These are phyloP conservation scores for Zoanthus sociatus DNA, from an alignment of 92 coral and sea anemone species.

Conservation along the genomic window DNA sequence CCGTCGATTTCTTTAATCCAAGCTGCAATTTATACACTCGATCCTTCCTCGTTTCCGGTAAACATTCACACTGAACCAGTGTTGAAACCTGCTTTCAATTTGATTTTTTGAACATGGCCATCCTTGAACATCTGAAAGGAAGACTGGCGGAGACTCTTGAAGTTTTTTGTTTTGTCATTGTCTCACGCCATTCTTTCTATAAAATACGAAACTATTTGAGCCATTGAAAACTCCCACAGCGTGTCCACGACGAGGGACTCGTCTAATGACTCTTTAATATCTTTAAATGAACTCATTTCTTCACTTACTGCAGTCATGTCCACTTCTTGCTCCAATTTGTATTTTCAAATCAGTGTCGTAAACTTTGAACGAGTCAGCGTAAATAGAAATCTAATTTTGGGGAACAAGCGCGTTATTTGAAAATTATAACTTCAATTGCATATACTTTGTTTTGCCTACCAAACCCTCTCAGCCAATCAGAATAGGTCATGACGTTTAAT, in stretches of 20 bases:
- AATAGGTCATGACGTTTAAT: background rate
- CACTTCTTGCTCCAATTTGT: conserved; percentile 6
- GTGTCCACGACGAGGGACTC: too few species aligned
- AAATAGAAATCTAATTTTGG: background rate
- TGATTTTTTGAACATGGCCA: conserved; percentile 24
- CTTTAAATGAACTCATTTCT: conserved; percentile 7
- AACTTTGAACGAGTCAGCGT: conserved; percentile 8
- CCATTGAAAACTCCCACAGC: conserved; percentile 30
- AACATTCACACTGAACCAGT: conserved; percentile 45
- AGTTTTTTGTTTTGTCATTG: conserved; percentile 43
- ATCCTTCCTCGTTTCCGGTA: conserved; percentile 67
- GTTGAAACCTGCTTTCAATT: conserved; percentile 21
- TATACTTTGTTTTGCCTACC: too few species aligned
- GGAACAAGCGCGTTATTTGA: background rate
- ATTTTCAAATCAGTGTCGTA: background rate
- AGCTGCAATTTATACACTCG: conserved; percentile 50
- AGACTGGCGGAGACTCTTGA: conserved; percentile 38
- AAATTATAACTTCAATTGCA: too few species aligned
- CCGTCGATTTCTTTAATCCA: background rate
- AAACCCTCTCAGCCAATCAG: too few species aligned
- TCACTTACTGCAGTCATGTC: conserved; percentile 1
- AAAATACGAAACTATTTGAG: conserved; percentile 44
- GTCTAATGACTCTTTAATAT: conserved; percentile 3
- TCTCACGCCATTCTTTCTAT: conserved; percentile 43
- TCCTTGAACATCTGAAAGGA: conserved; percentile 39